These are phyloP conservation scores for Rhopalosiphum padi DNA, from an alignment of 1,140 invertebrate species.

Conservation along the genomic window DNA sequence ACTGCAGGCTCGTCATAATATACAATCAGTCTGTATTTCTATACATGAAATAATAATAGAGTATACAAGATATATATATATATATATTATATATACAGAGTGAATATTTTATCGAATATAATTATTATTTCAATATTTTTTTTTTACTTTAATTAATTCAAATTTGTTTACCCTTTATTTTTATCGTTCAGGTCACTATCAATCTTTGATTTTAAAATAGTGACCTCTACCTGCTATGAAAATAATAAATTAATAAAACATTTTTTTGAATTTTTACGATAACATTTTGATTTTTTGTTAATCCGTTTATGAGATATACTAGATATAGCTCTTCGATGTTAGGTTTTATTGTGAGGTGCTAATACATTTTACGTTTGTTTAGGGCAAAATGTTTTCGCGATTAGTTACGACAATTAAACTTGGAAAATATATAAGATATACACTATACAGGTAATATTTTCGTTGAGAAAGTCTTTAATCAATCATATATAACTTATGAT, in stretches of 20 bases:
- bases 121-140: background rate
- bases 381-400: too few species aligned
- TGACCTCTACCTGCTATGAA: too few species aligned
- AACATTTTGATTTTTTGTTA: too few species aligned
- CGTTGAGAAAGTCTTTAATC: too few species aligned
- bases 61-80: background rate
- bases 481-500: too few species aligned
- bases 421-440: too few species aligned
- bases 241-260: too few species aligned
- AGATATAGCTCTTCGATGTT: background rate
- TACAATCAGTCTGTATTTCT: background rate
- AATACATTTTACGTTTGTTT: background rate
- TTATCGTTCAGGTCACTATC: background rate
- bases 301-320: background rate
- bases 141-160: too few species aligned
- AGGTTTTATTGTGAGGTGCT: background rate
- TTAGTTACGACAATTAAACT: too few species aligned
- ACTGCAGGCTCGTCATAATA: background rate
- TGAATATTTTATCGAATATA: background rate
- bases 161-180: background rate
- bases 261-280: too few species aligned
- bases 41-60: background rate
- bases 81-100: background rate
- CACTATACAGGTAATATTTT: too few species aligned
- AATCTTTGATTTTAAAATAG: too few species aligned